Evolutionary conservation across 2,113 vertebrate species (phyloP).

Genomic region (Pollachius pollachius): DNA sequence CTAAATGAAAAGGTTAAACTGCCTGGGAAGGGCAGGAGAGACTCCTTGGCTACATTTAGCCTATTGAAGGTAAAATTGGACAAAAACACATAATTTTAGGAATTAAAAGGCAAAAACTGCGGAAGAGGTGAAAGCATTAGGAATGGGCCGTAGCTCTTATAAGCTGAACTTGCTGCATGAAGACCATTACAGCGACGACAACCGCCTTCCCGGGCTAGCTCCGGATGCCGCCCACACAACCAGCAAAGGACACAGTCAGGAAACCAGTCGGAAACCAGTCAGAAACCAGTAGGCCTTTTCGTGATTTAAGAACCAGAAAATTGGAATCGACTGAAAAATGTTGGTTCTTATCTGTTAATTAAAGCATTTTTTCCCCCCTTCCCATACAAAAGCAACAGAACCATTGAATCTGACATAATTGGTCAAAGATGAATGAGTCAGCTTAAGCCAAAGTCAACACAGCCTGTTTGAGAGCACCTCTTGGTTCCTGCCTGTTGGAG

Average conservation of each 20-base stretch:
- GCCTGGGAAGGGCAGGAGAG: constrained; percentile 33
- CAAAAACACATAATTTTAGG: background rate
- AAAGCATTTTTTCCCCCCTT: too few species aligned
- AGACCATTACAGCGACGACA: constrained; percentile 47
- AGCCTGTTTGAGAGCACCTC: too few species aligned
- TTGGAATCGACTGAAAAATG: too few species aligned
- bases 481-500: too few species aligned
- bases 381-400: too few species aligned
- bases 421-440: too few species aligned
- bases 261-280: constrained; percentile 26
- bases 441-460: too few species aligned
- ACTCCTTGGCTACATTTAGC: constrained; percentile 32
- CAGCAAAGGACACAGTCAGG: constrained; percentile 41
- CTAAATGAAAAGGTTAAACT: constrained; percentile 72
- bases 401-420: too few species aligned
- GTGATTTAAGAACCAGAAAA: too few species aligned
- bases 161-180: constrained; percentile 55
- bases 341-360: too few species aligned
- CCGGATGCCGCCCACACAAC: constrained; percentile 41
- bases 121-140: constrained; percentile 36
- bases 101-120: too few species aligned
- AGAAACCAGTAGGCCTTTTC: background rate
- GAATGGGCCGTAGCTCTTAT: constrained; percentile 44
- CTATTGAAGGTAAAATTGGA: constrained; percentile 37
- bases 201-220: constrained; percentile 32